Evolutionary conservation across 2,797 vertebrate genomes (phyloP).

Genomic region (Enteromius fasciolatus): DNA sequence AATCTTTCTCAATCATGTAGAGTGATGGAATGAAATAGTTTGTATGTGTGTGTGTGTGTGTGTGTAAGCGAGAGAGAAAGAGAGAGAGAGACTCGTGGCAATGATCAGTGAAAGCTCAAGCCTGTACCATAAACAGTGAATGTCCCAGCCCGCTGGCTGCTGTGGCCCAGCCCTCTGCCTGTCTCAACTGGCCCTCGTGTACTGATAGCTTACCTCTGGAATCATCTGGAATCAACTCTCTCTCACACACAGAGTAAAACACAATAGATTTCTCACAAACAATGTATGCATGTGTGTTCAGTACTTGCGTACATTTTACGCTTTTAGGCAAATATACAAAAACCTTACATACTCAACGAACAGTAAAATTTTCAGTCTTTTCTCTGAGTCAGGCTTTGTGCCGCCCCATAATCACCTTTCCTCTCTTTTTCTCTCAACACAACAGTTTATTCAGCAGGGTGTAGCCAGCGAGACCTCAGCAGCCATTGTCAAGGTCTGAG

Average conservation of each 20-base stretch:
- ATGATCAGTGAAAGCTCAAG: conserved; percentile 85
- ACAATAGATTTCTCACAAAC: conserved; percentile 10
- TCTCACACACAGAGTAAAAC: conserved; percentile 17
- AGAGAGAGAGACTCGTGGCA: conserved; percentile 35
- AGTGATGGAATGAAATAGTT: conserved; percentile 41
- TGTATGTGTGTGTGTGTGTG: conserved; percentile 35
- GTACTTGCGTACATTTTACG: conserved; percentile 10
- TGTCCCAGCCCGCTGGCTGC: conserved; percentile 80
- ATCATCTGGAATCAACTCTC: conserved; percentile 82
- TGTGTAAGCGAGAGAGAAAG: no score
- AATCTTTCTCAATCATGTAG: conserved; percentile 34
- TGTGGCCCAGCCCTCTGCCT: conserved; percentile 81
- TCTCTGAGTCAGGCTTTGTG: conserved; percentile 64
- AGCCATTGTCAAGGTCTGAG: conserved; percentile 67
- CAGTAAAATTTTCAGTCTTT: conserved; percentile 67
- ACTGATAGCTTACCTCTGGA: conserved; percentile 87
- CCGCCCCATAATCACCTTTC: conserved; percentile 48
- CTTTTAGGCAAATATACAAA: conserved; percentile 18
- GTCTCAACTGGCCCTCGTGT: conserved; percentile 81
- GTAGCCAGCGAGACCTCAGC: conserved; percentile 65
- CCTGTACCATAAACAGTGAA: conserved; percentile 75
- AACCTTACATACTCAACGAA: conserved; percentile 62
- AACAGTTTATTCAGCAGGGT: conserved; percentile 59
- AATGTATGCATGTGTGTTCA: conserved; percentile 12
- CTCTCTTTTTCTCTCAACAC: conserved; percentile 56